Conservation (phyloP, 2,797 vertebrate genomes). For the Margarornis squamiger region DNA sequence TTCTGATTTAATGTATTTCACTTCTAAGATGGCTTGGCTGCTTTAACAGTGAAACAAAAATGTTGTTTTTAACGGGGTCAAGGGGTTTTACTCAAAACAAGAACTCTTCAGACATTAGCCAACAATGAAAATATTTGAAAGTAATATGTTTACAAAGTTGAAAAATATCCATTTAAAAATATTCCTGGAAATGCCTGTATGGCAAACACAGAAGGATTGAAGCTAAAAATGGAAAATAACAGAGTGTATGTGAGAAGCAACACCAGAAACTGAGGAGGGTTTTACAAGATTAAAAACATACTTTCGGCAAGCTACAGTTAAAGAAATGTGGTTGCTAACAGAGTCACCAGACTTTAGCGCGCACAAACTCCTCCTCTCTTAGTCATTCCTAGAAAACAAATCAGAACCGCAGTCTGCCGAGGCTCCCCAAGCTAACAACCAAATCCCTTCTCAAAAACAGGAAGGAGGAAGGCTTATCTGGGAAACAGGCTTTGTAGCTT, state of each 20-base stretch:
- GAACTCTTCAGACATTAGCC: neutral
- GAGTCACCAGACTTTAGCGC: neutral
- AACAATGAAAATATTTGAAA: neutral
- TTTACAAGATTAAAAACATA: constrained; percentile 18
- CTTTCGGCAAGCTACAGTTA: constrained; percentile 23
- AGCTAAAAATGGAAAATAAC: constrained; percentile 21
- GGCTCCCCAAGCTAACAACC: neutral
- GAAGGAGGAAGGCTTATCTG: constrained; percentile 10
- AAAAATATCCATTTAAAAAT: neutral
- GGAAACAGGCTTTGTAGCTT: neutral
- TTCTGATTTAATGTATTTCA: neutral
- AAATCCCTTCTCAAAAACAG: constrained; percentile 26
- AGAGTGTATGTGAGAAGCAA: neutral
- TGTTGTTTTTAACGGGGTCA: neutral
- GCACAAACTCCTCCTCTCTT: constrained; percentile 31
- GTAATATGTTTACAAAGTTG: neutral
- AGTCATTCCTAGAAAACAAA: constrained; percentile 64
- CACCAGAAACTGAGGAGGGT: neutral
- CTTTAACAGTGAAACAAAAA: neutral
- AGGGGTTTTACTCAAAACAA: neutral
- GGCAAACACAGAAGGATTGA: neutral
- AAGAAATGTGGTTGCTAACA: neutral
- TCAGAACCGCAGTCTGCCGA: neutral
- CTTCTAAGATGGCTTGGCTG: neutral
- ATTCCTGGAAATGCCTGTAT: neutral